These are phyloP conservation scores for Panthera tigris DNA, from an alignment of 2,113 vertebrate genomes.

Conservation along the genomic window DNA sequence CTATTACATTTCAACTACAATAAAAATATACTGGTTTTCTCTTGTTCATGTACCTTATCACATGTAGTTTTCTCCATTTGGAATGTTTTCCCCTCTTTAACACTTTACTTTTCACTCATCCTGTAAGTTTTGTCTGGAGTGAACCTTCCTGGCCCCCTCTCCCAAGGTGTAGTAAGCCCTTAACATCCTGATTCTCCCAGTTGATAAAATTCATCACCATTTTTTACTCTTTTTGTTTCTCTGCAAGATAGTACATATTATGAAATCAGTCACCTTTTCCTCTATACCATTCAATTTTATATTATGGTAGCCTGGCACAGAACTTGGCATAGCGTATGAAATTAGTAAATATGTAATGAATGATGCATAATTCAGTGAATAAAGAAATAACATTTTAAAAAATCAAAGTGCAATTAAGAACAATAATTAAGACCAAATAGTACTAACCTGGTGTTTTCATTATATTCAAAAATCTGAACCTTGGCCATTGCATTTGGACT, in stretches of 20 bases:
- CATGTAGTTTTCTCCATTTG: neutral
- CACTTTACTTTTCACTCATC: neutral
- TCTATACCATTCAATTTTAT: neutral
- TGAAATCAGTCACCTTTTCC: neutral
- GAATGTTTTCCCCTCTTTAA: neutral
- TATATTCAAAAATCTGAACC: conserved; percentile 99
- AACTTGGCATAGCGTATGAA: neutral
- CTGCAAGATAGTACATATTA: neutral
- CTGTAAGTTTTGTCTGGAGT: neutral
- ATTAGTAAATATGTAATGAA: neutral
- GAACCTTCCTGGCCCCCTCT: neutral
- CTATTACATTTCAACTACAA: neutral
- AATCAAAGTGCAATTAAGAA: neutral
- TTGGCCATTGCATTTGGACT: conserved; percentile 94
- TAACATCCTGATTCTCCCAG: neutral
- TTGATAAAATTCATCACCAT: conserved; percentile 19
- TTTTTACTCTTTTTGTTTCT: neutral
- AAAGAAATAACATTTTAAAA: conserved; percentile 18
- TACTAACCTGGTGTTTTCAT: conserved; percentile 96
- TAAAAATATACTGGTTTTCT: neutral
- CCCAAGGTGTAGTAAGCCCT: neutral
- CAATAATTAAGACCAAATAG: conserved; percentile 35
- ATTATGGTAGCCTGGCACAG: neutral
- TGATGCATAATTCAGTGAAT: neutral
- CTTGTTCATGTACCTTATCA: neutral